These are phyloP conservation scores for Philonicus albiceps DNA, from an alignment of 2,888 invertebrate species.

Conservation along the genomic window DNA sequence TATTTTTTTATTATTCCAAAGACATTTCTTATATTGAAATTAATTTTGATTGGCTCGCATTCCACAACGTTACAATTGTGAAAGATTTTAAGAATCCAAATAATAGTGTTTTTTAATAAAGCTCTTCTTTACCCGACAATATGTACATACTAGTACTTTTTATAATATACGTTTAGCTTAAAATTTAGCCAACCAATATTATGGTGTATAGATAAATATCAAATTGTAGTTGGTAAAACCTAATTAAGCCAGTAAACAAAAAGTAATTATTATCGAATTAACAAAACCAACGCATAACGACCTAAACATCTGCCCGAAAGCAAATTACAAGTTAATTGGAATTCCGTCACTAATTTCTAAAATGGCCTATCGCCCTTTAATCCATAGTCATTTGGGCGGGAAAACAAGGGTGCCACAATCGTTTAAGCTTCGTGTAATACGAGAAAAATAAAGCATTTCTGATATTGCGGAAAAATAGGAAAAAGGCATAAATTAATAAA, in stretches of 20 bases:
- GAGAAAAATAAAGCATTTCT: neutral
- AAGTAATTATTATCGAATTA: neutral
- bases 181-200: neutral
- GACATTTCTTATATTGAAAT: too few relatives aligned
- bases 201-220: neutral
- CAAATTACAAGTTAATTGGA: neutral
- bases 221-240: neutral
- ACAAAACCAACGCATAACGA: neutral
- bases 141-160: too few relatives aligned
- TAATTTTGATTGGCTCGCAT: too few relatives aligned
- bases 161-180: too few relatives aligned
- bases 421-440: neutral
- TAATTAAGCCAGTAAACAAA: neutral
- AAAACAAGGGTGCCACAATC: neutral
- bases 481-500: neutral
- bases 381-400: neutral
- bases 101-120: too few relatives aligned
- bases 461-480: neutral
- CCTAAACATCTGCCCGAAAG: neutral
- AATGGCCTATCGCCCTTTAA: neutral
- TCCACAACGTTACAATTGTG: too few relatives aligned
- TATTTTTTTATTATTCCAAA: too few relatives aligned
- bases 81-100: too few relatives aligned
- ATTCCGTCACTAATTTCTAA: neutral
- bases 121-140: too few relatives aligned